Evolutionary conservation across 64 coral and sea anemone species (phyloP), one percentile per base, ranked within the genome.

Genomic region (Montipora efflorescens): DNA sequence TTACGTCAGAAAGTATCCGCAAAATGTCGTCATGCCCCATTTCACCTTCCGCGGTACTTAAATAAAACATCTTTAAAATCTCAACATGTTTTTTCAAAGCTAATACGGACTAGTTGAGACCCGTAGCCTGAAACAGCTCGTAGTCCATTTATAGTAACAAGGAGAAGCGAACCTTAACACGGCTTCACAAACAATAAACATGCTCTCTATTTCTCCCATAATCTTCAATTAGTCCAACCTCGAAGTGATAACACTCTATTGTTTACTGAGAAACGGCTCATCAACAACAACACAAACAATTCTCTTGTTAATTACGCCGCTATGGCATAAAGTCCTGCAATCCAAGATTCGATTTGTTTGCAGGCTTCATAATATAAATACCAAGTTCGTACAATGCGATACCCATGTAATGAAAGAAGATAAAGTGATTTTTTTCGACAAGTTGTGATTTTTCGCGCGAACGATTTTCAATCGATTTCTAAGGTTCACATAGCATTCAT

Each of bases 241-340:
- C 14, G 14, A 83, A 67, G 59, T 67, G 81, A 67, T 83, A 47
- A 83, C 43, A 83, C 6, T 67, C 81, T 67, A 48, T 86, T 86
- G 82, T 86, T 69, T 71, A 21, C 21, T 71, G 36, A 86, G 46
- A 3, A 49, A 71, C 14, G 49, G 62, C 43, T 86, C n/a, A 70
- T 86, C 46, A 52, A 69, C 19, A 83, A 66, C 47, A 67, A 67
- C 28, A 47, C 25, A 83, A 67, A 83, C 28, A 61, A 22, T 58
- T 11, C 62, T 66, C 49, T 86, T 48, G 45, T 8, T 86, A 86
- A 86, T 86, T 86, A 21, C 66, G 36, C 36, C 46, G 66, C 45
- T 16, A 23, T 5, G 68, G 5, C 6, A 86, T 16, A 64, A 64
- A 15, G 11, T 64, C 61, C 9, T 14, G 61, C 61, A 64, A 36